Evolutionary conservation across 2,888 invertebrate genomes (phyloP).

Genomic region (Drosophila meridiana): DNA sequence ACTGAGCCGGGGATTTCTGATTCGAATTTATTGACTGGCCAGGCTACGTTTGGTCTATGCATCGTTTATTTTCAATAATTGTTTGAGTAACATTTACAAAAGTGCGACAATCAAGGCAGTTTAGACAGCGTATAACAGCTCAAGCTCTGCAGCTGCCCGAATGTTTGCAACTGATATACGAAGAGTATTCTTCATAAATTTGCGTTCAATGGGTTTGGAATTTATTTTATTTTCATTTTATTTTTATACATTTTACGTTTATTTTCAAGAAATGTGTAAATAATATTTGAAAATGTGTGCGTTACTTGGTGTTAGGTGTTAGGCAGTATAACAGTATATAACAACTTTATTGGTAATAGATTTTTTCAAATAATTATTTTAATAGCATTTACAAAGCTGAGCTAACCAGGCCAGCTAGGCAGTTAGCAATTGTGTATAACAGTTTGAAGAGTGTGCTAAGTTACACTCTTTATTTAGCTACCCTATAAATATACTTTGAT

Average conservation of each 20-base stretch:
- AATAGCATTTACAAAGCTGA: no score
- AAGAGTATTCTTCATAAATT: neutral
- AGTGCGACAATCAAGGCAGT: constrained; percentile 43
- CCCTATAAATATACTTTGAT: neutral
- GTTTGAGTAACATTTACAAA: constrained; percentile 66
- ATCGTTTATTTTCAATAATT: constrained; percentile 64
- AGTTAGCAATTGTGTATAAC: no score
- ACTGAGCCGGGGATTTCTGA: constrained; percentile 55
- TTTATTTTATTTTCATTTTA: neutral
- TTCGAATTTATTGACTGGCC: constrained; percentile 62
- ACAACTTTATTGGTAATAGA: neutral
- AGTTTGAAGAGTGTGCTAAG: no score
- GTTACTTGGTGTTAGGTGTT: no score
- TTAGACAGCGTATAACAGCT: neutral
- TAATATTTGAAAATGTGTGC: neutral
- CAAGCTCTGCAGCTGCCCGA: neutral
- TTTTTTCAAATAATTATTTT: no score
- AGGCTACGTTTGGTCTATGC: constrained; percentile 38
- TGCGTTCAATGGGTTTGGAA: neutral
- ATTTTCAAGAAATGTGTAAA: neutral
- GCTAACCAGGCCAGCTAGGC: no score
- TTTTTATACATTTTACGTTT: neutral
- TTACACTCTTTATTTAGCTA: no score
- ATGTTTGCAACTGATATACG: neutral
- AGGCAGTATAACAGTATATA: neutral